Evolutionary conservation across 2,888 invertebrate genomes (phyloP), one percentile per base, ranked within the genome.

Genomic region (Lasioglossum morio): DNA sequence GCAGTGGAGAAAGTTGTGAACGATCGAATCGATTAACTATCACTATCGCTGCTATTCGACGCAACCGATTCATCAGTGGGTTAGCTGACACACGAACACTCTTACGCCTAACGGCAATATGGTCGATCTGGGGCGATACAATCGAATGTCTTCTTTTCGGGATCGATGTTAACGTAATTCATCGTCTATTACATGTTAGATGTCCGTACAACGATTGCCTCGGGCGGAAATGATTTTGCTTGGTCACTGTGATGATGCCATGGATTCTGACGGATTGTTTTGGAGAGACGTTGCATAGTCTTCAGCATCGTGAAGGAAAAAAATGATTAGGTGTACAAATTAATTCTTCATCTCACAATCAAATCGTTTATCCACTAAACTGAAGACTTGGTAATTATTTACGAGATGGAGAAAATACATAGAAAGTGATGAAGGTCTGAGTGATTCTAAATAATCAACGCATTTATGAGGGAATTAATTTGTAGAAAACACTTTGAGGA

Each of bases 1-100:
- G 86, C 81, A 82, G 66, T 74, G 57, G 74, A 74, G 84, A 86
- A 87, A 88, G 86, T 80, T 63, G 30, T 53, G 46, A 81, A 40
- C 78, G 72, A 53, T 66, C 70, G 46, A 70, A 78, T 83, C 72
- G 73, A 66, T 76, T 83, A 77, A 89, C 76, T 78, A 81, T 87
- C 81, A 79, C 82, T 81, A 82, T 89, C 63, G 74, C 70, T 82
- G 27, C 72, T 82, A 77, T 46, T 66, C 85, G 16, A 30, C 63
- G 16, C 30, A 19, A 69, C 10, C 66, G 43, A 46, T 87, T 83
- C 87, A 90, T 88, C 87, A 80, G 79, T 80, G 48, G 70, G 80
- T 79, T 79, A 77, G 74, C 73, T 63, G 77, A 46, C 46, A 30
- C 30, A 19, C 30, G 30, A 30, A 63, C 30, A 19, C 16, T 72